Evolutionary conservation across 2,797 vertebrate genomes (phyloP), one percentile per base, ranked within the genome.

Genomic region (Enteromius radiatus): DNA sequence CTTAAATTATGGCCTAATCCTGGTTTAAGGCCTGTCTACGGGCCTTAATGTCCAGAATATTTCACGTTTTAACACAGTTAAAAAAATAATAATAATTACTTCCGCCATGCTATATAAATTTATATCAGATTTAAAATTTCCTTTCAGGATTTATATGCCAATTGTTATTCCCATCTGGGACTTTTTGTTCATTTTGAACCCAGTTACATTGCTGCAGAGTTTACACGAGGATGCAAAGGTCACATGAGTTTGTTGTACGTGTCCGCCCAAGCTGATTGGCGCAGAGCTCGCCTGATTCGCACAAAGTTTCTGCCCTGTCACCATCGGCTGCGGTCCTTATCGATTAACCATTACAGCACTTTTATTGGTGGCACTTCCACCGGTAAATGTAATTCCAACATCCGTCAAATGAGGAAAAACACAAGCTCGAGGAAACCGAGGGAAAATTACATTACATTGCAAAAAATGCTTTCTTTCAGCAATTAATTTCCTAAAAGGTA

Each of bases 261-360:
- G 93, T 93, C 89, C 28, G 52, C 19, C 49, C 15, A 28, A 5
- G 1, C 21, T 56, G 90, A 91, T 90, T 90, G 91, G 90, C 63
- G 71, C 71, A 89, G 70, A 81, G 78, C 88, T 94, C 92, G 15
- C 91, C 91, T 92, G 92, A 94, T 91, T 81, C 68, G 88, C 89
- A 49, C 91, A 92, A 92, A 92, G 93, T 89, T 91, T 38, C 84
- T 88, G 84, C 85, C 93, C 89, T 88, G 91, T 94, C 90, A 92
- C 49, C 31, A 45, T 36, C 61, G 70, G 61, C 54, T 47, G 65
- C 14, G 2, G 5, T n/a, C 65, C 65, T 68, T 61, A 31, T 68
- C 47, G 3, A 59, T 86, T 86, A 86, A 83, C n/a, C 64, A 80
- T 78, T 86, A 78, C 73, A 68, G 23, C 15, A 38, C 4, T 59